Evolutionary conservation across 1,140 invertebrate genomes (phyloP).

Genomic region (Portunus trituberculatus): DNA sequence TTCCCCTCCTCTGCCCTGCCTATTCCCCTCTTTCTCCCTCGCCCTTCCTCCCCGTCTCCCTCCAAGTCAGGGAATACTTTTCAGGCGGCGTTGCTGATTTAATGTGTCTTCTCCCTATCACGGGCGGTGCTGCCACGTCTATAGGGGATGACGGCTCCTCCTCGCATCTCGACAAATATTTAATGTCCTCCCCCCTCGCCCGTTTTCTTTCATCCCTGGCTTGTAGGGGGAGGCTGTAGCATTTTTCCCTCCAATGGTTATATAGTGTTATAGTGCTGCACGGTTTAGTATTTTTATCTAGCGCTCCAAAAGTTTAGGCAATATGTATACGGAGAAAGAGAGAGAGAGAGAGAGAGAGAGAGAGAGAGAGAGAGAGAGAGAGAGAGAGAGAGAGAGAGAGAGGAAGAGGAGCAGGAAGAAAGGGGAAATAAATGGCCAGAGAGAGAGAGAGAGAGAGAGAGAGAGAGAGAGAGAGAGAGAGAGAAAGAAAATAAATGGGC

Average conservation of each 20-base stretch:
- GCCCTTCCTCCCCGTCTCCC: too few relatives aligned
- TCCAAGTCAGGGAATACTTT: too few relatives aligned
- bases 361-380: background rate
- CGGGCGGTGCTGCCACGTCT: constrained; percentile 30
- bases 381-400: background rate
- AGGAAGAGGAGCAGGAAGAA: too few relatives aligned
- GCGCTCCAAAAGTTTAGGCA: too few relatives aligned
- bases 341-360: constrained; percentile 28
- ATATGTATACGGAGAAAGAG: background rate
- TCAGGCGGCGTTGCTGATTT: constrained; percentile 38
- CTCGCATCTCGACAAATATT: background rate
- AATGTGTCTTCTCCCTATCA: constrained; percentile 40
- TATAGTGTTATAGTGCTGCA: too few relatives aligned
- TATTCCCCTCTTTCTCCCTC: too few relatives aligned
- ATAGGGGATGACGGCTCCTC: background rate
- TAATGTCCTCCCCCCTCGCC: background rate
- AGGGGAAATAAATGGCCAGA: background rate
- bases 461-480: constrained; percentile 36
- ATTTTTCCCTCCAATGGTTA: constrained; percentile 15
- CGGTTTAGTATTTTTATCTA: too few relatives aligned
- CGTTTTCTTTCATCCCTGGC: background rate
- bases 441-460: constrained; percentile 32
- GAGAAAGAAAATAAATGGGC: background rate
- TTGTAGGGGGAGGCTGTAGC: too few relatives aligned
- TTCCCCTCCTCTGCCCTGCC: too few relatives aligned